Base-by-base conservation (phyloP, 2,888 invertebrate genomes). In the Brachyptera risi region DNA sequence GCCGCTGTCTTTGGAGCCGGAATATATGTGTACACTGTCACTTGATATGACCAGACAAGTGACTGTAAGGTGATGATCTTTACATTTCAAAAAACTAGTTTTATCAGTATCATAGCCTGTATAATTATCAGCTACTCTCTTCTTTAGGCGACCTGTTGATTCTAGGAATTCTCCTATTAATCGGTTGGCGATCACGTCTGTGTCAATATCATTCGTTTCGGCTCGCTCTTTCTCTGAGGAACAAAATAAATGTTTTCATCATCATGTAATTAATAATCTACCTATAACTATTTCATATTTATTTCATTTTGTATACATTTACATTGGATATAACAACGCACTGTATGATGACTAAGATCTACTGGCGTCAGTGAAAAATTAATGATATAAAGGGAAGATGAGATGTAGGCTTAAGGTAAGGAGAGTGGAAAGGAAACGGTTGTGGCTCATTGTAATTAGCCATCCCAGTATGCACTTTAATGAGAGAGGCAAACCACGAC, bases 1-100 rank as follows among this genome's bases (percentile, higher is more conserved):
- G 51, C 83, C 81, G 50, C 92, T 88, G 74, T 95, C 92, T 79
- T 96, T 96, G 60, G 92, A 92, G 0, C 91, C 95, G 24, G 89
- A 86, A 74, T 85, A 96, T 0, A 90, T 78, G 69, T 78, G 83
- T 68, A 82, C 79, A 50, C 85, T 84, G 75, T 95, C 89, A 61
- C 79, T 78, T 26, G 89, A 87, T 3, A 96, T 73, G 67, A 88
- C 90, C 13, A 94, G 72, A 72, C 92, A 89, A 1, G 96, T 96
- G 9, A 95, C 76, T 0, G 91, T 79, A 58, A 86, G 77, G 68
- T 84, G 83, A 69, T 96, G 94, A 67, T 92, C 87, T 73, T 87
- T 88, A 67, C 87, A 86, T 67, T 83, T 86, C 47, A 92, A 75
- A 42, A 81, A 70, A 63, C 79, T 76, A 1, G 82, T 68, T 59